These are phyloP conservation scores for Aplysina aerophoba DNA, from an alignment of 37 sponge, comb jelly and placozoan genomes.

Conservation along the genomic window DNA sequence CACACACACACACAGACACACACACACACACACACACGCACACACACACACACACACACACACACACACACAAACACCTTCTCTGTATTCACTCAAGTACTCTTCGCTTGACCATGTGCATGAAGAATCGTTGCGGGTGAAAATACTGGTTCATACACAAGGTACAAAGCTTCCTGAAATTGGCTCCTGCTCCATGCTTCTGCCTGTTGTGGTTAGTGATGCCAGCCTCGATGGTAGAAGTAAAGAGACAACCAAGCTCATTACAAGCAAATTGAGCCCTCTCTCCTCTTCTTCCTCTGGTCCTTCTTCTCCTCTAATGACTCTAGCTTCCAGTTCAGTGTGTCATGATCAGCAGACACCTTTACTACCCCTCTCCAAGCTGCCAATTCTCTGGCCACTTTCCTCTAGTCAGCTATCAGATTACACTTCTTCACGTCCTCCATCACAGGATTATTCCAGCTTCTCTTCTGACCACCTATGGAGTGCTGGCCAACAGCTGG, in stretches of 20 bases:
- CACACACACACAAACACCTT: slow-evolving; percentile 19
- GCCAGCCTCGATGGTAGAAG: background rate
- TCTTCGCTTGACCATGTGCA: background rate
- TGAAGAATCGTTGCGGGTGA: background rate
- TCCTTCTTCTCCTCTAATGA: background rate
- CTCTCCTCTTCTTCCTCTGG: background rate
- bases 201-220: background rate
- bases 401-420: background rate
- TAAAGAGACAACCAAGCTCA: background rate
- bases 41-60: background rate
- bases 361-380: slow-evolving; percentile 9
- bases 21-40: background rate
- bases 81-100: too few relatives aligned
- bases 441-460: background rate
- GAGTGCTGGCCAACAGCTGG: background rate
- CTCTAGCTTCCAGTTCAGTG: background rate
- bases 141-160: background rate
- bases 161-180: background rate
- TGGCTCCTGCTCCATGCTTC: background rate
- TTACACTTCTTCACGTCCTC: background rate
- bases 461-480: background rate
- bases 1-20: background rate
- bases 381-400: background rate
- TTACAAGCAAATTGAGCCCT: background rate
- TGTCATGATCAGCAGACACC: background rate